Percentiles rank a stretch among this genome's conserved stretches.
Evolutionary conservation across 2,888 invertebrate species (phyloP).

Genomic region (Eristalis arbustorum): DNA sequence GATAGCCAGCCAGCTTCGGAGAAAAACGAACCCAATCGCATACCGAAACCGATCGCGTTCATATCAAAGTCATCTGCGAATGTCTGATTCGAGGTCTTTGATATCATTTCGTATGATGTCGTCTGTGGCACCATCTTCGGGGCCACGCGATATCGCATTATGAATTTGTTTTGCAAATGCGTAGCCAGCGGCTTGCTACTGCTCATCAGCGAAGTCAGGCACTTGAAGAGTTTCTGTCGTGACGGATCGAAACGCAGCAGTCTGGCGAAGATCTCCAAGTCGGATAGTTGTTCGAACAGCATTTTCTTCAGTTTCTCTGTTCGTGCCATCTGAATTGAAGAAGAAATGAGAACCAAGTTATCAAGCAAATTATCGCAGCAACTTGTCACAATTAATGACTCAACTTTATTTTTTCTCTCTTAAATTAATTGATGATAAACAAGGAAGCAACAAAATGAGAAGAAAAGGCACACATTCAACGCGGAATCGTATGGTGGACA

Average conservation of each 20-base stretch:
- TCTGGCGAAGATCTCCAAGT: constrained; percentile 77
- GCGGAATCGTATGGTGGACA: neutral
- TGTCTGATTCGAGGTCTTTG: constrained; percentile 51
- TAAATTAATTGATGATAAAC: constrained; percentile 40
- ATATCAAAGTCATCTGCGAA: constrained; percentile 72
- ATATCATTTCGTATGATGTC: constrained; percentile 55
- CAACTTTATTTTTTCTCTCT: neutral
- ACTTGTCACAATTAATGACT: constrained; percentile 40
- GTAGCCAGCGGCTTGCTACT: constrained; percentile 75
- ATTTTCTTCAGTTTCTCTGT: constrained; percentile 75
- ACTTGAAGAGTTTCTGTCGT: constrained; percentile 77
- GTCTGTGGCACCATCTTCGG: constrained; percentile 60
- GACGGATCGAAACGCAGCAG: constrained; percentile 77
- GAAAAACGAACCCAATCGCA: constrained; percentile 86
- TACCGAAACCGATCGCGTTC: constrained; percentile 76
- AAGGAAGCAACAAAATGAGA: neutral
- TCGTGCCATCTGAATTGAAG: constrained; percentile 76
- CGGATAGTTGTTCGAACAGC: constrained; percentile 77
- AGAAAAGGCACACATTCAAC: neutral
- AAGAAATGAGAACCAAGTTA: constrained; percentile 10
- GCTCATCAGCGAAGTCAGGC: constrained; percentile 76
- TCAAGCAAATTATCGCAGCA: neutral
- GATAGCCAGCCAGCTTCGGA: constrained; percentile 94
- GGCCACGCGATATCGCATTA: constrained; percentile 72
- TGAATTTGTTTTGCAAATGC: constrained; percentile 75